Percentiles rank a stretch among this genome's conserved stretches.
Conservation (phyloP, 2,888 invertebrate species). For the Oxytorus armatus region DNA sequence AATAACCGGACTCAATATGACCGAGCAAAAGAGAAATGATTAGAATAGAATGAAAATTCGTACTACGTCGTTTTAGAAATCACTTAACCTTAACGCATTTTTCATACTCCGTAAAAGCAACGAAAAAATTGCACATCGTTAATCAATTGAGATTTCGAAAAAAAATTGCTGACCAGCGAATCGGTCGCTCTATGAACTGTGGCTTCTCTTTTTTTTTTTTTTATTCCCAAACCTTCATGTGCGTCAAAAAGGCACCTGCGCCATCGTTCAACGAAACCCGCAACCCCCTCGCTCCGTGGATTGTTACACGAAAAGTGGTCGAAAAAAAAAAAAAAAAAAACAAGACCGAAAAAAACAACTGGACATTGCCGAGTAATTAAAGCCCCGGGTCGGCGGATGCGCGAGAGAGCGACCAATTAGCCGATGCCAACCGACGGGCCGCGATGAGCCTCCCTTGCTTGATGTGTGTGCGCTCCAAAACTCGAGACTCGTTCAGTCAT, state of each 20-base stretch:
- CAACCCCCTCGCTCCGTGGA: slow-evolving; percentile 14
- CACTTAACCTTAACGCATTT: too few species aligned
- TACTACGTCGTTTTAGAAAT: too few species aligned
- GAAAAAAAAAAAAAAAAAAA: slow-evolving; percentile 32
- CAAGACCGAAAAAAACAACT: slow-evolving; percentile 18
- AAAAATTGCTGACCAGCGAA: too few species aligned
- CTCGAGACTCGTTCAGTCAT: slow-evolving; percentile 23
- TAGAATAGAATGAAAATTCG: too few species aligned
- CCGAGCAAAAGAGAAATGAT: too few species aligned
- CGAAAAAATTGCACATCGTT: neutral
- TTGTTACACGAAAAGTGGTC: slow-evolving; percentile 29
- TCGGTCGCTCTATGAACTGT: too few species aligned
- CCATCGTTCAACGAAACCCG: neutral
- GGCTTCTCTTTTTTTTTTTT: too few species aligned
- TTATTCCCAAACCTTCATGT: too few species aligned
- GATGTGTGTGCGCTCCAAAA: neutral
- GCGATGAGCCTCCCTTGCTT: slow-evolving; percentile 28
- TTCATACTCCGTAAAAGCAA: neutral
- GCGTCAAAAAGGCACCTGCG: neutral
- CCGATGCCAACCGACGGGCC: slow-evolving; percentile 34
- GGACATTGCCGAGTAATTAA: slow-evolving; percentile 62
- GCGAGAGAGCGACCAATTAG: slow-evolving; percentile 56
- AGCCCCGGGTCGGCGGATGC: slow-evolving; percentile 44
- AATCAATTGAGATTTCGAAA: neutral
- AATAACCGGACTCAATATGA: too few species aligned